phyloP scores from a whole-genome alignment of 2,797 vertebrate genomes.

The Geotrypetes seraphini region DNA sequence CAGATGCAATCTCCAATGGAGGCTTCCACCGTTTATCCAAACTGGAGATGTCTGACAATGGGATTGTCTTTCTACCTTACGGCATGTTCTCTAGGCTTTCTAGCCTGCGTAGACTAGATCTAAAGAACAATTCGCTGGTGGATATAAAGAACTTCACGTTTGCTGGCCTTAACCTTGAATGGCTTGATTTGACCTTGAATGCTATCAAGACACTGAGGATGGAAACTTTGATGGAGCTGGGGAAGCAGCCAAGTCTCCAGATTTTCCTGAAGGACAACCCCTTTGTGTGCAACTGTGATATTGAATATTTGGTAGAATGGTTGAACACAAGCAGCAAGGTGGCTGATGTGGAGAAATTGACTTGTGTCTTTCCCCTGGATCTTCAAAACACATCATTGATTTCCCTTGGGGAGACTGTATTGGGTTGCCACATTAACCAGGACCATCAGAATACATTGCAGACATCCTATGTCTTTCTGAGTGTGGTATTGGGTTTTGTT shows the following conservation, averaged over 20 bases:
- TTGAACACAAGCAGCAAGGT: slow-evolving; percentile 45
- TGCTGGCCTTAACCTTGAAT: slow-evolving; percentile 43
- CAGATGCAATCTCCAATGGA: slow-evolving; percentile 55
- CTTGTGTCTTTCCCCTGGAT: slow-evolving; percentile 38
- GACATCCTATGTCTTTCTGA: slow-evolving; percentile 62
- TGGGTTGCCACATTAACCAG: slow-evolving; percentile 44
- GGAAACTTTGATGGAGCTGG: slow-evolving; percentile 41
- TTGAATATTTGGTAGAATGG: slow-evolving; percentile 44
- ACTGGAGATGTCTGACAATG: slow-evolving; percentile 60
- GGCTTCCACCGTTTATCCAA: slow-evolving; percentile 45
- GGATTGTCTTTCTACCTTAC: slow-evolving; percentile 44
- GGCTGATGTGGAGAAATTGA: slow-evolving; percentile 40
- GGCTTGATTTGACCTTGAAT: slow-evolving; percentile 55
- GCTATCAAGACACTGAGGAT: slow-evolving; percentile 32
- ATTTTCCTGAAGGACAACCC: slow-evolving; percentile 49
- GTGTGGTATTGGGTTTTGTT: slow-evolving; percentile 61
- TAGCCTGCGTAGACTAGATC: slow-evolving; percentile 40
- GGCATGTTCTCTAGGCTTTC: slow-evolving; percentile 55
- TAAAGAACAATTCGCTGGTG: slow-evolving; percentile 52
- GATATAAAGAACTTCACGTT: slow-evolving; percentile 51
- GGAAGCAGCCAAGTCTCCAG: slow-evolving; percentile 19
- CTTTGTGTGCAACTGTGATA: slow-evolving; percentile 57
- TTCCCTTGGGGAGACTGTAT: slow-evolving; percentile 20
- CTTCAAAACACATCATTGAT: slow-evolving; percentile 27
- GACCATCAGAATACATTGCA: slow-evolving; percentile 43